Base-by-base conservation (phyloP, 2,113 vertebrate species). In the Oostethus manadensis region DNA sequence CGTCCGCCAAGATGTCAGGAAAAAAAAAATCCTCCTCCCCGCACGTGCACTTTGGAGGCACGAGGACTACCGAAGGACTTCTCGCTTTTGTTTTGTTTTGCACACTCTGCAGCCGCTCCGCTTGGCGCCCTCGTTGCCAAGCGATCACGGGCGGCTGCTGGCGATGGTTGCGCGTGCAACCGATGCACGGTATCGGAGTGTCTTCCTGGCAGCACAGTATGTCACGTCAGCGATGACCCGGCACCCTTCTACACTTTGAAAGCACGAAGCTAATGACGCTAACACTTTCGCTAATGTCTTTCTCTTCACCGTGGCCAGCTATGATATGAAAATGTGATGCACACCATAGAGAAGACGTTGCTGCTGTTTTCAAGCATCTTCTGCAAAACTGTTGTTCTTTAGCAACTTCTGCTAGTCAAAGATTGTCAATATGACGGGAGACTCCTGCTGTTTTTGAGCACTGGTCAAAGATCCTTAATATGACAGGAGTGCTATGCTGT, bases 1-100 rank as follows among this genome's bases (percentile, higher is more conserved):
- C 70, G 66, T 38, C 70, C 8, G 61, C 64, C 68, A 73, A 71
- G 62, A 66, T 77, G 49, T 70, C 56, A 45, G 67, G 18, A 76
- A 50, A 62, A 56, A 65, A 61, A 66, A 64, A 81, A 75, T 60
- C 54, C 48, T 33, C 53, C 16, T n/a, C 53, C 43, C 17, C 35
- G 42, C 66, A 51, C 47, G 11, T 65, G 54, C 10, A 62, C 23
- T 59, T 75, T 18, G 54, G 55, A 68, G n/a, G 48, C 61, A 49
- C 7, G 40, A 42, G 20, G 48, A 56, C 33, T 51, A 16, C 23
- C 21, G 35, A 44, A 33, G 2, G 21, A 62, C 65, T 71, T 48
- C 8, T 17, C 57, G 47, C 51, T 78, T 72, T 70, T 18, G 18
- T 78, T 72, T 70, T 18, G 18, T 57, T 70, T 60, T 43, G n/a